phyloP scores from a whole-genome alignment of 1,140 invertebrate genomes.

The Orchestia grillus region DNA sequence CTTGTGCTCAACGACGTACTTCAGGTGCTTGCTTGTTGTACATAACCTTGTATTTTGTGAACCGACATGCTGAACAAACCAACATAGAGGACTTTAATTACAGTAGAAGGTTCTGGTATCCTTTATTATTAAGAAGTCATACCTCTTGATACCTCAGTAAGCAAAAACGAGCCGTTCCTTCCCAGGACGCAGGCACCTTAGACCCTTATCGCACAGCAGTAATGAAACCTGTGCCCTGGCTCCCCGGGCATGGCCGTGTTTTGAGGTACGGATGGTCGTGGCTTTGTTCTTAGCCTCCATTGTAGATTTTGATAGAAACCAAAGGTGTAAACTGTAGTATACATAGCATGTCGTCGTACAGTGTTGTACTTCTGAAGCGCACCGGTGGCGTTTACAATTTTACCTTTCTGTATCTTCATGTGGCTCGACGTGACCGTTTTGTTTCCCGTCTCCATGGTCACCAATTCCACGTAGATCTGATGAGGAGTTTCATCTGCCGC shows the following conservation, averaged over 20 bases:
- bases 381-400: neutral
- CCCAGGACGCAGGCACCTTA: neutral
- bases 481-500: neutral
- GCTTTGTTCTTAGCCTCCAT: too few species aligned
- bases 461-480: neutral
- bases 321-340: neutral
- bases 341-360: neutral
- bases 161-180: neutral
- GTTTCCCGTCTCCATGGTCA: neutral
- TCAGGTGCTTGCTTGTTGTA: slow-evolving; percentile 9
- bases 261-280: neutral
- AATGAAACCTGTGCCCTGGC: neutral
- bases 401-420: neutral
- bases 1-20: neutral
- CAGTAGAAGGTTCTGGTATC: neutral
- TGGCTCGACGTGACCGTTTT: neutral
- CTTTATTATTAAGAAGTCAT: neutral
- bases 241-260: neutral
- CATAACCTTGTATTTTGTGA: neutral
- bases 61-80: neutral
- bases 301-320: too few species aligned
- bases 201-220: neutral
- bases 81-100: neutral
- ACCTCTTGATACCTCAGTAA: neutral
- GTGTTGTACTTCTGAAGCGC: neutral